A percentile compares a stretch with the other conserved stretches of the same genome.
These are phyloP conservation scores for Muscicapa striata DNA, from an alignment of 2,797 vertebrate genomes.

Conservation along the genomic window DNA sequence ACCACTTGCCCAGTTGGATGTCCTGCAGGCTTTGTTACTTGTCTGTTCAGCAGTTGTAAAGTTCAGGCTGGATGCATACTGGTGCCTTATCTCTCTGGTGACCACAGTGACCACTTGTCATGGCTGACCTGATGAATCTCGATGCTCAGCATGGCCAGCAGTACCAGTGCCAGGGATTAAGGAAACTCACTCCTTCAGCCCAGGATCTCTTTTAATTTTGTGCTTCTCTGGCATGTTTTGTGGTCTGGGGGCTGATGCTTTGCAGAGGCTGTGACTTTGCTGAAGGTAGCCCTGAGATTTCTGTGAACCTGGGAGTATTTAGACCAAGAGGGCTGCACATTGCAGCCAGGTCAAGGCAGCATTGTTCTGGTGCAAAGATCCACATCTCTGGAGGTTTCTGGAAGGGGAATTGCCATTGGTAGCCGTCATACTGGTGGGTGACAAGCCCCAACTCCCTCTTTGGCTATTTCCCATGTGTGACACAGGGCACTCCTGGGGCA, in stretches of 20 bases:
- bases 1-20: not conserved
- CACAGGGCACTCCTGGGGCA: no score
- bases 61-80: not conserved
- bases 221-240: not conserved
- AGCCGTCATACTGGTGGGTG: no score
- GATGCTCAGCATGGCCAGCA: rapidly evolving
- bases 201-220: not conserved
- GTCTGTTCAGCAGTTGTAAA: not conserved
- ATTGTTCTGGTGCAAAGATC: no score
- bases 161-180: not conserved
- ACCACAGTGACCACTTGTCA: not conserved
- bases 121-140: rapidly evolving
- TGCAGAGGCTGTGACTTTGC: not conserved
- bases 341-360: not conserved
- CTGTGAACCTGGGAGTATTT: not conserved
- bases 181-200: not conserved
- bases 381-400: not conserved
- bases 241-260: not conserved
- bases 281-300: not conserved
- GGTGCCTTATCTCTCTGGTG: not conserved
- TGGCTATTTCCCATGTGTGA: not conserved
- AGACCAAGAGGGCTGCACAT: not conserved
- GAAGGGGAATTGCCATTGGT: not conserved
- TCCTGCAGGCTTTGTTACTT: not conserved
- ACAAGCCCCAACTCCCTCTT: not conserved